Base-by-base conservation (phyloP, 1,140 invertebrate genomes). In the Asobara japonica region DNA sequence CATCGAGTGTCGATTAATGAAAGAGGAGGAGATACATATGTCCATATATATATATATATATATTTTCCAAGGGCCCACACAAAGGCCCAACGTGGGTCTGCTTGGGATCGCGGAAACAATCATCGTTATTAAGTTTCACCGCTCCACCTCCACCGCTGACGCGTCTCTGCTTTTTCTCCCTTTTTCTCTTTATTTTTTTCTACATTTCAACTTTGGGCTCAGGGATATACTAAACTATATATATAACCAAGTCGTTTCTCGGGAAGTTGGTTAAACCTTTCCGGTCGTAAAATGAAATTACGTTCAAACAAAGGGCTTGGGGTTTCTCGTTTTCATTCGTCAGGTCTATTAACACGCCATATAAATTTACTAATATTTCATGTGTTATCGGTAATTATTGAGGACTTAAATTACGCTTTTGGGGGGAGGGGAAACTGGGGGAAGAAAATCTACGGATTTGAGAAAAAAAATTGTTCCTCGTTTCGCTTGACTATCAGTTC, bases 241-340 rank as follows among this genome's bases (percentile, higher is more conserved):
- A 64, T 76, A 45, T 45, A 45, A 45, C 67, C 71, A 76, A 78
- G 67, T 75, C 74, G 60, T 60, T 73, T 77, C 71, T 65, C 60
- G 61, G 69, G 69, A 71, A 71, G 69, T 71, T 71, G 69, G 69
- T 71, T 48, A 71, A 71, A 71, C 69, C 69, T 65, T 71, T 71
- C 69, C 69, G 69, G 69, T 71, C 61, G 29, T 71, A 65, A 71
- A 71, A 71, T 71, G 41, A 71, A 65, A 71, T 71, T 71, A 71
- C 69, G 51, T 71, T 31, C 60, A 71, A 64, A 71, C 69, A 71
- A 64, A 65, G 38, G 38, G 61, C 60, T 71, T 31, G 22, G 41
- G 61, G 41, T 71, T 64, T 71, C 41, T 48, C 27, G 22, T 68
- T 68, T 56, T 33, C 41, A 31, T 60, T 56, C 29, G 22, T 67